These are phyloP conservation scores for Nudaria mundana DNA, from an alignment of 2,888 invertebrate species.

Conservation along the genomic window DNA sequence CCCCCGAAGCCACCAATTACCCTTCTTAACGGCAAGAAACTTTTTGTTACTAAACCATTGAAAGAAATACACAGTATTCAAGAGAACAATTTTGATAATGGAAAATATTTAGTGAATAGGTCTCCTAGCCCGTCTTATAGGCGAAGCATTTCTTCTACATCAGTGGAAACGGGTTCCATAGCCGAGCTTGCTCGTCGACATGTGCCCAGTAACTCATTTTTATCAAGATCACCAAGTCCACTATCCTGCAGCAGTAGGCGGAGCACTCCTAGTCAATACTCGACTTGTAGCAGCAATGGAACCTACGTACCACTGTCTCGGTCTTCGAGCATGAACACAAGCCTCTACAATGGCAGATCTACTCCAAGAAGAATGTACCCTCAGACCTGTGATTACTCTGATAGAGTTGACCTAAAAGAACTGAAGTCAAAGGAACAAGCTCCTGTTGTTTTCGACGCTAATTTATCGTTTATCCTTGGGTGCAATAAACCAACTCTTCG, in stretches of 20 bases:
- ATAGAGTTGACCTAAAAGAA: constrained; percentile 80
- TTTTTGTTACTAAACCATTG: constrained; percentile 67
- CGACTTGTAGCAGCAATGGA: constrained; percentile 72
- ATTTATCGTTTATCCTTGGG: constrained; percentile 89
- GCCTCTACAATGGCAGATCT: constrained; percentile 64
- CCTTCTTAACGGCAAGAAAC: constrained; percentile 58
- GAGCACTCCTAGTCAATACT: constrained; percentile 70
- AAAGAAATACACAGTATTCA: constrained; percentile 68
- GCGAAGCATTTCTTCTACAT: constrained; percentile 60
- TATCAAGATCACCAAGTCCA: constrained; percentile 82
- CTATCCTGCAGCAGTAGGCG: constrained; percentile 63
- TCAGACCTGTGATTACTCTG: constrained; percentile 75
- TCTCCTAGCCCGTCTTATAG: constrained; percentile 66
- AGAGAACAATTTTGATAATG: constrained; percentile 47
- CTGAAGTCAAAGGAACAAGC: constrained; percentile 85
- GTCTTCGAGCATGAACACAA: constrained; percentile 67
- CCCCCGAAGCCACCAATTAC: constrained; percentile 54
- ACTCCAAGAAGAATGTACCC: constrained; percentile 86
- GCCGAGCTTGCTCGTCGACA: constrained; percentile 73
- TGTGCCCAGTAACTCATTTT: constrained; percentile 52
- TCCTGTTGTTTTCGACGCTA: constrained; percentile 91
- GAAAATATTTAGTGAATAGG: constrained; percentile 50
- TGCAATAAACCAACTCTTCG: constrained; percentile 86
- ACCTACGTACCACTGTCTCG: constrained; percentile 67
- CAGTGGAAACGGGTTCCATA: constrained; percentile 75